Evolutionary conservation across 2,113 vertebrate genomes (phyloP).

Genomic region (Limanda limanda): DNA sequence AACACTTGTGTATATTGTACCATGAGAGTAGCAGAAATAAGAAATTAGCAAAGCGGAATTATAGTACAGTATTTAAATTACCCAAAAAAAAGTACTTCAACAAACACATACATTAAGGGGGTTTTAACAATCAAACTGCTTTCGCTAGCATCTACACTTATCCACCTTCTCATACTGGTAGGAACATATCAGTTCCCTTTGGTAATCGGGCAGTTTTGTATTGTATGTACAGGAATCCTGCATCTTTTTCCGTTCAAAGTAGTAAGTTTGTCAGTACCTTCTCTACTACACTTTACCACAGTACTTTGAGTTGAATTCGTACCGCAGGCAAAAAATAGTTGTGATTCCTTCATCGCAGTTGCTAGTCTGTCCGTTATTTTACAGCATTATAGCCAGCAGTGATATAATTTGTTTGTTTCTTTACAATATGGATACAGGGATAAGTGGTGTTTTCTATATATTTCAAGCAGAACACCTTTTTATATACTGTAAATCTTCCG

Average conservation of each 20-base stretch:
- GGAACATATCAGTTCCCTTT: background rate
- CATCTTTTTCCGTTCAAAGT: slow-evolving; percentile 4
- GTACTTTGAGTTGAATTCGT: background rate
- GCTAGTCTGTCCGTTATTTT: background rate
- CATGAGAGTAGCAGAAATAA: slow-evolving; percentile 34
- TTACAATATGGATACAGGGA: slow-evolving; percentile 17
- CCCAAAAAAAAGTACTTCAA: background rate
- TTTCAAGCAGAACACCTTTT: slow-evolving; percentile 28
- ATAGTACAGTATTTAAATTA: background rate
- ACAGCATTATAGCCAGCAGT: too few relatives aligned
- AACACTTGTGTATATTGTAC: slow-evolving; percentile 25
- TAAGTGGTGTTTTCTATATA: slow-evolving; percentile 17
- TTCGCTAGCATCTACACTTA: too few relatives aligned
- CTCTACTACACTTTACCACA: background rate
- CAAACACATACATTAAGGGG: too few relatives aligned
- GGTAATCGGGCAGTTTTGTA: background rate
- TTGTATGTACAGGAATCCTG: background rate
- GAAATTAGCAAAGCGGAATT: slow-evolving; percentile 6
- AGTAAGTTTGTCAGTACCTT: background rate
- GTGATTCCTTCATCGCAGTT: background rate
- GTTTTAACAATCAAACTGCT: too few relatives aligned
- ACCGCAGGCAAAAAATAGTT: background rate
- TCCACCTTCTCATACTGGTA: too few relatives aligned
- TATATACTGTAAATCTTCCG: slow-evolving; percentile 4
- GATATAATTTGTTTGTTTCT: background rate